Percentiles rank a stretch among this genome's conserved stretches.
phyloP scores from a whole-genome alignment of 1,140 invertebrate species.

The Centruroides sculpturatus region DNA sequence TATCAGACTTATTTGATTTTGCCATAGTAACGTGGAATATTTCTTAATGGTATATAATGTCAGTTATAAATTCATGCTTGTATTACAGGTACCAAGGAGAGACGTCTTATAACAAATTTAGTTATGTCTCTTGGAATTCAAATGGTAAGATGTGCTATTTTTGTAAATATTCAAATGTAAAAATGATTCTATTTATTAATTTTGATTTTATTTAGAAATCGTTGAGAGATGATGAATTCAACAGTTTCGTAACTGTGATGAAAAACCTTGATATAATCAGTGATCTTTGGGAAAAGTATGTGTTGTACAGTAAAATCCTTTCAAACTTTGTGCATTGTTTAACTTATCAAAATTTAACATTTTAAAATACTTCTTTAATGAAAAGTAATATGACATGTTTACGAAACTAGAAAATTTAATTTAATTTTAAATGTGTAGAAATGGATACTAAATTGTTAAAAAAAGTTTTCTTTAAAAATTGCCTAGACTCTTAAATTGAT shows the following conservation, averaged over 20 bases:
- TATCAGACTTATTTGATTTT: too few relatives aligned
- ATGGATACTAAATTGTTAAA: too few relatives aligned
- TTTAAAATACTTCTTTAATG: too few relatives aligned
- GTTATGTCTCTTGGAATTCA: slow-evolving; percentile 49
- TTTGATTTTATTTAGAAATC: slow-evolving; percentile 25
- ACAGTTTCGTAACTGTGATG: slow-evolving; percentile 30
- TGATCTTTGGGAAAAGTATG: slow-evolving; percentile 38
- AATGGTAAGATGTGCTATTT: slow-evolving; percentile 21
- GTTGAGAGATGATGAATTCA: slow-evolving; percentile 31
- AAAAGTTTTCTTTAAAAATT: too few relatives aligned
- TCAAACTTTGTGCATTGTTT: too few relatives aligned
- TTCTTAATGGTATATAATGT: too few relatives aligned
- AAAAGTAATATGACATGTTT: too few relatives aligned
- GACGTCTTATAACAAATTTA: slow-evolving; percentile 46
- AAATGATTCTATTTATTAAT: slow-evolving; percentile 12
- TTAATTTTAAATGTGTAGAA: too few relatives aligned
- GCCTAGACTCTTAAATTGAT: too few relatives aligned
- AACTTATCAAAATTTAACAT: too few relatives aligned
- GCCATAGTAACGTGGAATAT: too few relatives aligned
- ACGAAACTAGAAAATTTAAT: too few relatives aligned
- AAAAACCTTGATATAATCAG: slow-evolving; percentile 45
- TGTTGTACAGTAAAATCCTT: background rate
- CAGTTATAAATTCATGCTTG: background rate
- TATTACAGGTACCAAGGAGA: slow-evolving; percentile 37
- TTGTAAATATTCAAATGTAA: background rate